phyloP scores from a whole-genome alignment of 2,797 vertebrate genomes.

The Schizopygopsis pylzovi region DNA sequence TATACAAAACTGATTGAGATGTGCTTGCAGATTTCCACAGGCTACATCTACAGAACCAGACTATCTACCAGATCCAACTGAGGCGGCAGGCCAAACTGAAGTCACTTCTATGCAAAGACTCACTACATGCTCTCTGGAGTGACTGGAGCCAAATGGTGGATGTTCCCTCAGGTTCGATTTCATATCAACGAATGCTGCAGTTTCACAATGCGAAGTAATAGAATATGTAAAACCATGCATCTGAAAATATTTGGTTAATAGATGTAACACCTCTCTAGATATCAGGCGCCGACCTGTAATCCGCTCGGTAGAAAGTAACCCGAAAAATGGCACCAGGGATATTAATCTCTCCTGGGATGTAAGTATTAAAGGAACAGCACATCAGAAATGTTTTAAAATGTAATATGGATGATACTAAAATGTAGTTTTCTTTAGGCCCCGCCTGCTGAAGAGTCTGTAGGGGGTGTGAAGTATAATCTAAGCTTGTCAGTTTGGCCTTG shows the following conservation, averaged over 20 bases:
- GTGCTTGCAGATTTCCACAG: constrained; percentile 60
- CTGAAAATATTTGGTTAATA: background rate
- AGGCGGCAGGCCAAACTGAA: constrained; percentile 63
- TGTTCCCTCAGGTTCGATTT: constrained; percentile 71
- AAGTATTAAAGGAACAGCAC: constrained; percentile 26
- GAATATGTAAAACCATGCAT: background rate
- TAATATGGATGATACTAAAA: background rate
- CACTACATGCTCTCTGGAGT: constrained; percentile 71
- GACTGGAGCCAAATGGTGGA: constrained; percentile 66
- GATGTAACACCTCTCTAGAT: constrained; percentile 41
- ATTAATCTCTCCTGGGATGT: constrained; percentile 51
- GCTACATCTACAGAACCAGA: constrained; percentile 57
- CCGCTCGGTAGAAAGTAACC: background rate
- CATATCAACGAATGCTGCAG: background rate
- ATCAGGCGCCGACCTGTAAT: constrained; percentile 24
- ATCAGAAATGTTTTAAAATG: background rate
- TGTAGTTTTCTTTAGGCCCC: constrained; percentile 44
- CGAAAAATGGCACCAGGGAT: background rate
- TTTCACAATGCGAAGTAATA: background rate
- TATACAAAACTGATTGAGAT: background rate
- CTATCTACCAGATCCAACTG: constrained; percentile 67
- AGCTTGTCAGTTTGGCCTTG: constrained; percentile 25
- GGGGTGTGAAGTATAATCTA: constrained; percentile 53
- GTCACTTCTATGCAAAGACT: background rate
- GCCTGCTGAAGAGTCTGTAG: constrained; percentile 42